Conservation (phyloP, 2,113 vertebrate species). For the Cinclus cinclus region DNA sequence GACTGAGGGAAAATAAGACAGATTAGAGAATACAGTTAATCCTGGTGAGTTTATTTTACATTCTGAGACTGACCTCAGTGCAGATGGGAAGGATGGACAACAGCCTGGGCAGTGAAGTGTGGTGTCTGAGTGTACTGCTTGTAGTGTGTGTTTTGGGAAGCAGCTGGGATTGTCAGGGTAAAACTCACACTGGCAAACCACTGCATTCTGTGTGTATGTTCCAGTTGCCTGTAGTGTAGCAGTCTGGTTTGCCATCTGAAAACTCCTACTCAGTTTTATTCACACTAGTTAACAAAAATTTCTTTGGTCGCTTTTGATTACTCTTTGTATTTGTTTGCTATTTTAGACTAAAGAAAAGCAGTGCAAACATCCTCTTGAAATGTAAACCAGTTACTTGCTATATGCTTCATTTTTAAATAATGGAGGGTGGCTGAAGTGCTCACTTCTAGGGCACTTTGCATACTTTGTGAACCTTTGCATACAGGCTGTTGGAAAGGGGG, state of each 20-base stretch:
- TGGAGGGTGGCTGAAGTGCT: not conserved
- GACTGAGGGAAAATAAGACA: not conserved
- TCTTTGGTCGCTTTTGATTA: not conserved
- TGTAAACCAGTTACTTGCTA: not conserved
- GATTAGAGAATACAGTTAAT: not conserved
- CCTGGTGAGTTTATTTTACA: not conserved
- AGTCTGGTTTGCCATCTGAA: not conserved
- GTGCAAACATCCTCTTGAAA: not conserved
- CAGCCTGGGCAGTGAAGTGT: rapidly evolving
- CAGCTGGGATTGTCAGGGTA: not conserved
- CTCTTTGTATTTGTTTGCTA: not conserved
- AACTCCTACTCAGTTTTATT: not conserved
- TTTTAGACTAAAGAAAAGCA: not conserved
- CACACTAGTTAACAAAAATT: not conserved
- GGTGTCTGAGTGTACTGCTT: not conserved
- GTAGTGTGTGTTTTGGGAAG: not conserved
- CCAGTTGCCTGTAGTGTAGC: not conserved
- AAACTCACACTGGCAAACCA: not conserved
- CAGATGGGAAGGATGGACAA: not conserved
- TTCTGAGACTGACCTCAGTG: not conserved
- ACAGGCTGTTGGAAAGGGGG: not conserved
- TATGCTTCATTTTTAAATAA: not conserved
- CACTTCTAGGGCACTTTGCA: not conserved
- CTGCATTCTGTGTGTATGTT: not conserved
- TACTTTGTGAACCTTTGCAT: not conserved